Evolutionary conservation across 1,140 invertebrate genomes (phyloP).

Genomic region (Calephelis virginiensis): DNA sequence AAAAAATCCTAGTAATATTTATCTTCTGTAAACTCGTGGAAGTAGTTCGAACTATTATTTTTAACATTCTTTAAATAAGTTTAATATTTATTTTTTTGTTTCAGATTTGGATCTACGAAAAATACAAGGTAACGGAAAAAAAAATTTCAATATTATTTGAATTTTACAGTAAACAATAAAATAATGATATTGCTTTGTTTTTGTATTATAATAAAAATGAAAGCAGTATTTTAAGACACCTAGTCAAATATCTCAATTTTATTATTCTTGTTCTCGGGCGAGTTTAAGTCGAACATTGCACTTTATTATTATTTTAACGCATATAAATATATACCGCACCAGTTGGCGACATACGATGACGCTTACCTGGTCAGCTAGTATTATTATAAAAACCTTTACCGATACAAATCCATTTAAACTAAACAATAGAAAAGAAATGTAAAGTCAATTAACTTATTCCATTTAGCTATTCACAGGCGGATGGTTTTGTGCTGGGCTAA

Average conservation of each 20-base stretch:
- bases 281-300: too few relatives aligned
- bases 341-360: too few relatives aligned
- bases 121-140: background rate
- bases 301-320: too few relatives aligned
- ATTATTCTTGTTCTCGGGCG: too few relatives aligned
- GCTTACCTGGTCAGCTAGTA: background rate
- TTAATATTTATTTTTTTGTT: background rate
- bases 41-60: too few relatives aligned
- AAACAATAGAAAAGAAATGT: background rate
- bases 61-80: too few relatives aligned
- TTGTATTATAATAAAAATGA: too few relatives aligned
- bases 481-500: conserved; percentile 6
- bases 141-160: background rate
- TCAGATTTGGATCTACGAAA: background rate
- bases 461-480: conserved; percentile 1
- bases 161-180: background rate
- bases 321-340: too few relatives aligned
- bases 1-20: too few relatives aligned
- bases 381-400: background rate
- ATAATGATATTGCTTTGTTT: background rate
- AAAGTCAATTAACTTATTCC: conserved; percentile 7
- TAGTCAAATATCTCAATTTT: too few relatives aligned
- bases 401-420: background rate
- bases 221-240: too few relatives aligned
- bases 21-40: too few relatives aligned